Conservation (phyloP, 2,888 invertebrate genomes). For the Zygothrica quintamaculata region DNA sequence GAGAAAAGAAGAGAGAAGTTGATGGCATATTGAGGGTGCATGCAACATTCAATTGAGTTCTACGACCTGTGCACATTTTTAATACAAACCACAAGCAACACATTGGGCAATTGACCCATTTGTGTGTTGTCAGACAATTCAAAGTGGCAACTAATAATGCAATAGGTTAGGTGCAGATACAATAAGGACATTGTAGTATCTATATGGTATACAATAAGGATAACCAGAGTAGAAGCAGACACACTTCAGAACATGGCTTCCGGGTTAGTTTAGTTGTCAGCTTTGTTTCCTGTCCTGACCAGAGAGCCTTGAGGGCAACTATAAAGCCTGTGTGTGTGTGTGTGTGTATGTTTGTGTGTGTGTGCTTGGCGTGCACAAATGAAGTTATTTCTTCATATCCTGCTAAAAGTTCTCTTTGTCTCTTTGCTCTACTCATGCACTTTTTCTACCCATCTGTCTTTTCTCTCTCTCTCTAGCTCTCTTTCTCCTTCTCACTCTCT, state of each 20-base stretch:
- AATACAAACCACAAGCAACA: slow-evolving; percentile 29
- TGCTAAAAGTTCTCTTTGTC: slow-evolving; percentile 8
- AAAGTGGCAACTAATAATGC: slow-evolving; percentile 63
- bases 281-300: slow-evolving; percentile 49
- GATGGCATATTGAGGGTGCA: not conserved
- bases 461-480: no score
- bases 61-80: slow-evolving; percentile 37
- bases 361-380: slow-evolving; percentile 64
- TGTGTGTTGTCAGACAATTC: slow-evolving; percentile 27
- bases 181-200: no score
- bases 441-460: no score
- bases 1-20: not conserved
- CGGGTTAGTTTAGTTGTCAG: slow-evolving; percentile 54
- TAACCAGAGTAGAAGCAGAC: no score
- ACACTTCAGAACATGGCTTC: slow-evolving; percentile 35
- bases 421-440: not conserved
- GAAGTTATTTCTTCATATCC: slow-evolving; percentile 56
- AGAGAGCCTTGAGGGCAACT: slow-evolving; percentile 23
- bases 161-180: slow-evolving; percentile 45
- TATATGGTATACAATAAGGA: no score
- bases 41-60: slow-evolving; percentile 21
- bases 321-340: no score
- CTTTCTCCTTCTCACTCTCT: not conserved
- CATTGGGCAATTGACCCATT: slow-evolving; percentile 69
- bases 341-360: no score